Percentiles rank a stretch among this genome's conserved stretches.
These are phyloP conservation scores for Aeoliscus strigatus DNA, from an alignment of 2,797 vertebrate genomes.

Conservation along the genomic window DNA sequence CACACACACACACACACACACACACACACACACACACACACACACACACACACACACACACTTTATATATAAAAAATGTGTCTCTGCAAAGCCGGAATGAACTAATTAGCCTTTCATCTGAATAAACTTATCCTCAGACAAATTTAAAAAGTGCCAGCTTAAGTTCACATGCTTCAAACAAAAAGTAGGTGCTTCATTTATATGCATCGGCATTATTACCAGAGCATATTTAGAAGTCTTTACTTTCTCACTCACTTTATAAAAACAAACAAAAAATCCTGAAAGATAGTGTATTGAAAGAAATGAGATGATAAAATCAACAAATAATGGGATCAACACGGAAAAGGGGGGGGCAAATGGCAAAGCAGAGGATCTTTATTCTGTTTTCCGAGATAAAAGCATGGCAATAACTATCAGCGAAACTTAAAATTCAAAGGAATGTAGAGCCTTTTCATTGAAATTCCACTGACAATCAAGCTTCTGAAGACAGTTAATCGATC, in stretches of 20 bases:
- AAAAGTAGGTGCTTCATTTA: slow-evolving; percentile 1
- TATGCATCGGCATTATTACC: too few species aligned
- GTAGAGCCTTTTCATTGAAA: not conserved
- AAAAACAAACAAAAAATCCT: too few species aligned
- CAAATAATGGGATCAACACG: not conserved
- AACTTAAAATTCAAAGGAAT: slow-evolving; percentile 7
- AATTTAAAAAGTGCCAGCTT: not conserved
- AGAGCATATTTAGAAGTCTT: slow-evolving; percentile 5
- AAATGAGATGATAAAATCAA: not conserved
- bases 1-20: too few species aligned
- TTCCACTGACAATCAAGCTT: not conserved
- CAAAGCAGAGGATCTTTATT: not conserved
- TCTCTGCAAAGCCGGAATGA: not conserved
- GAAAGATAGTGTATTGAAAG: not conserved
- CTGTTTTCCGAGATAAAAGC: slow-evolving; percentile 4
- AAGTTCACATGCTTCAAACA: slow-evolving; percentile 2
- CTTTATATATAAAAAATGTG: too few species aligned
- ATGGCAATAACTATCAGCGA: slow-evolving; percentile 3
- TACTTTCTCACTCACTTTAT: too few species aligned
- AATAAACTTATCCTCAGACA: not conserved
- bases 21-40: too few species aligned
- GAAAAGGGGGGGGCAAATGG: slow-evolving; percentile 1
- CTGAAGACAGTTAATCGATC: slow-evolving; percentile 2
- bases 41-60: too few species aligned
- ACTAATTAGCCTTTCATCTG: not conserved